These are phyloP conservation scores for Esox niger DNA, from an alignment of 2,113 vertebrate species.

Conservation along the genomic window DNA sequence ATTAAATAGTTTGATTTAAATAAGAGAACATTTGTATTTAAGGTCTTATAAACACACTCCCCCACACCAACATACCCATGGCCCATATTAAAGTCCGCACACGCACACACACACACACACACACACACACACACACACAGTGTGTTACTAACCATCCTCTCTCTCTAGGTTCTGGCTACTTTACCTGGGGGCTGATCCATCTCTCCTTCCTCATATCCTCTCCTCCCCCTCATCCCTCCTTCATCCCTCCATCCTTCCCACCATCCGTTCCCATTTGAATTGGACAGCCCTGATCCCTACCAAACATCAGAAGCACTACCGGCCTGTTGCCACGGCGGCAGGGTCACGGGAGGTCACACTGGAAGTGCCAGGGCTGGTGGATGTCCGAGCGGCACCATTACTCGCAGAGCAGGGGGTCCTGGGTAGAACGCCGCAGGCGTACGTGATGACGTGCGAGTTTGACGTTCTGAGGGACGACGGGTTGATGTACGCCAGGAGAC, in stretches of 20 bases:
- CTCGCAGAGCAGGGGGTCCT: slow-evolving; percentile 79
- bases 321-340: slow-evolving; percentile 65
- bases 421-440: slow-evolving; percentile 79
- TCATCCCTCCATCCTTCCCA: slow-evolving; percentile 56
- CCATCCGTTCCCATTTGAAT: slow-evolving; percentile 71
- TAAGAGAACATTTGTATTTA: too few relatives aligned
- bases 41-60: too few relatives aligned
- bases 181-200: slow-evolving; percentile 80
- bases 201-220: slow-evolving; percentile 75
- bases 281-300: slow-evolving; percentile 83
- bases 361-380: slow-evolving; percentile 78
- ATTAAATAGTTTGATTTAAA: too few relatives aligned
- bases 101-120: too few relatives aligned
- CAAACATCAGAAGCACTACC: slow-evolving; percentile 77
- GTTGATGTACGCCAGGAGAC: slow-evolving; percentile 84
- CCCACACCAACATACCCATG: too few relatives aligned
- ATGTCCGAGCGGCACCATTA: slow-evolving; percentile 80
- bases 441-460: slow-evolving; percentile 91
- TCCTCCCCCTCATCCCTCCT: slow-evolving; percentile 86
- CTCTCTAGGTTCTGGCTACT: slow-evolving; percentile 79
- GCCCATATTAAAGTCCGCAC: too few relatives aligned
- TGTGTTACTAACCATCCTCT: too few relatives aligned
- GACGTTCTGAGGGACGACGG: slow-evolving; percentile 93
- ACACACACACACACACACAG: too few relatives aligned
- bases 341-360: slow-evolving; percentile 72